phyloP scores from a whole-genome alignment of 1,140 invertebrate species.

The Caerostris extrusa region DNA sequence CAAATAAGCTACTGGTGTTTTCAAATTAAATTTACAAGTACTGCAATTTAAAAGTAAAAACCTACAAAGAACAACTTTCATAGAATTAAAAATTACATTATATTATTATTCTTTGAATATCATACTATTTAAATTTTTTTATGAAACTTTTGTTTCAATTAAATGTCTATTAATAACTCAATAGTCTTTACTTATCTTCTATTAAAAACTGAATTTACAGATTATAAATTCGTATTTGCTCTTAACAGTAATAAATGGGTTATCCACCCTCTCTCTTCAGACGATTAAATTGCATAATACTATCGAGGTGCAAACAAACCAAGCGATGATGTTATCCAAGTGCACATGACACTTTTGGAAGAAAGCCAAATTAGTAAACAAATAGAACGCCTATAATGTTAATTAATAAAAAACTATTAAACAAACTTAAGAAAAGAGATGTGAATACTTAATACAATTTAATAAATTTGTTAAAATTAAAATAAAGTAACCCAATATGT shows the following conservation, averaged over 20 bases:
- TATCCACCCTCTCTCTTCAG: conserved; percentile 49
- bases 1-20: too few relatives aligned
- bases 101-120: too few relatives aligned
- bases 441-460: not conserved
- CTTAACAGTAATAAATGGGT: not conserved
- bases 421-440: not conserved
- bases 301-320: conserved; percentile 9
- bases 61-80: too few relatives aligned
- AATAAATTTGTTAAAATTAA: not conserved
- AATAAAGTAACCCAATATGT: not conserved
- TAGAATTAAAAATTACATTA: too few relatives aligned
- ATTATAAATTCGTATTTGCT: not conserved
- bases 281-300: conserved; percentile 46
- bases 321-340: conserved; percentile 12
- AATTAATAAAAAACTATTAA: not conserved
- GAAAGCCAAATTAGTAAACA: conserved; percentile 46
- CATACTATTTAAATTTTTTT: too few relatives aligned
- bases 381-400: conserved; percentile 14
- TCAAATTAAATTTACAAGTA: too few relatives aligned
- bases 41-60: too few relatives aligned
- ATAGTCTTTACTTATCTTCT: too few relatives aligned
- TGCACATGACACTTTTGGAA: conserved; percentile 43
- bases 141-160: too few relatives aligned
- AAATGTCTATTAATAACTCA: too few relatives aligned
- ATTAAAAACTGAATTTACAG: too few relatives aligned